Conservation (phyloP, 92 coral and sea anemone genomes). For the Chrysogorgia sp. region DNA sequence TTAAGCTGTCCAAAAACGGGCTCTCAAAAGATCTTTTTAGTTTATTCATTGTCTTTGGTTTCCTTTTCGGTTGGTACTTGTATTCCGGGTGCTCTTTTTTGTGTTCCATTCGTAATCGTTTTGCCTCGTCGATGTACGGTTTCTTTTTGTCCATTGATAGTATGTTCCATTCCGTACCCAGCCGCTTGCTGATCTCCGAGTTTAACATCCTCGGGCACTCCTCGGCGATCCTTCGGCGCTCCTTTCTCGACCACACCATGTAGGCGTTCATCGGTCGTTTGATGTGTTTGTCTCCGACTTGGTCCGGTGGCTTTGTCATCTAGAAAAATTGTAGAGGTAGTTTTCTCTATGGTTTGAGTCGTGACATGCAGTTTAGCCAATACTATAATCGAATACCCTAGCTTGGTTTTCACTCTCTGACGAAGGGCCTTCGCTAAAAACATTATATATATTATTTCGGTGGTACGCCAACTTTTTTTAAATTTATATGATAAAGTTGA, state of each 20-base stretch:
- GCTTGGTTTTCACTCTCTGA: too few relatives aligned
- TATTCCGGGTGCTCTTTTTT: conserved; percentile 98
- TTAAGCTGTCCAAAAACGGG: conserved; percentile 58
- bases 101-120: conserved; percentile 84
- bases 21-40: conserved; percentile 75
- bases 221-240: conserved; percentile 95
- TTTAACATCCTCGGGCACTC: conserved; percentile 98
- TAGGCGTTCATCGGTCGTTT: conserved; percentile 99
- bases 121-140: conserved; percentile 97
- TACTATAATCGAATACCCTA: too few relatives aligned
- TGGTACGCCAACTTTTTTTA: too few relatives aligned
- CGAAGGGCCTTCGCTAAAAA: too few relatives aligned
- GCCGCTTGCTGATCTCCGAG: conserved; percentile 97
- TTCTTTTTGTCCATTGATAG: conserved; percentile 83
- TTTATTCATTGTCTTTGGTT: conserved; percentile 82
- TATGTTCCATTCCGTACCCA: conserved; percentile 97
- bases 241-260: conserved; percentile 99
- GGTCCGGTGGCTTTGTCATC: conserved; percentile 88
- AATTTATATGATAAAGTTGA: too few relatives aligned
- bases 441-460: too few relatives aligned
- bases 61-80: conserved; percentile 95
- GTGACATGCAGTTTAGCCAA: too few relatives aligned
- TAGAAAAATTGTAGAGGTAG: too few relatives aligned
- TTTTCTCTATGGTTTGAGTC: too few relatives aligned
- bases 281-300: conserved; percentile 60